These are phyloP conservation scores for Philhelius pedissequus DNA, from an alignment of 2,888 invertebrate species.

Conservation along the genomic window DNA sequence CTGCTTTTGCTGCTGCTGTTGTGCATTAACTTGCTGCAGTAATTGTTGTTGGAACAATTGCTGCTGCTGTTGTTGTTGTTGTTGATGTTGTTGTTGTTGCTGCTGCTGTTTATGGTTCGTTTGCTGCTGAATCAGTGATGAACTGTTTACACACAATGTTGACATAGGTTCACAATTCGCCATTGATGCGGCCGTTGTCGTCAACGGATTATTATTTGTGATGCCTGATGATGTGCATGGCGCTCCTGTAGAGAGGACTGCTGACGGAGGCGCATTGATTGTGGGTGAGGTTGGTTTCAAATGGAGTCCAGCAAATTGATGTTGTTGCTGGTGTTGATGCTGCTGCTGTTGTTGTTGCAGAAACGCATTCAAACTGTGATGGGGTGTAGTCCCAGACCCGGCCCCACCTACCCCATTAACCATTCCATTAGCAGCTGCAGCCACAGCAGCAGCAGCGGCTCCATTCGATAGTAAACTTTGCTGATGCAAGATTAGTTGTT, in stretches of 20 bases:
- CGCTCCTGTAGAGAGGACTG: constrained; percentile 44
- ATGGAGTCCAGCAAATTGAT: constrained; percentile 58
- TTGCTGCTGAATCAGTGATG: constrained; percentile 54
- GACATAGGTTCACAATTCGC: constrained; percentile 71
- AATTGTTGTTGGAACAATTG: constrained; percentile 71
- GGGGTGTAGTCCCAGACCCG: constrained; percentile 70
- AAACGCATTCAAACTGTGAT: constrained; percentile 71
- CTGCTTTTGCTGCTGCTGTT: constrained; percentile 66
- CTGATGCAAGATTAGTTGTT: constrained; percentile 74
- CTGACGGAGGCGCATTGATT: constrained; percentile 72
- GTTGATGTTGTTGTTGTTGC: not conserved
- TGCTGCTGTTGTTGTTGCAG: constrained; percentile 75
- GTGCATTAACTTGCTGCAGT: constrained; percentile 74
- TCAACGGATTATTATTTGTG: constrained; percentile 60
- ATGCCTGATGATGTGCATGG: constrained; percentile 70
- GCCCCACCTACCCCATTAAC: constrained; percentile 60
- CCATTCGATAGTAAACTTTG: constrained; percentile 75
- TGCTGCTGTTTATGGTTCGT: constrained; percentile 43
- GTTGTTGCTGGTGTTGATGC: constrained; percentile 74
- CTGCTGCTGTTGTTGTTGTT: constrained; percentile 69
- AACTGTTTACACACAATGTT: constrained; percentile 69
- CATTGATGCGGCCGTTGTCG: constrained; percentile 70
- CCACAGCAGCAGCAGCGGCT: constrained; percentile 72
- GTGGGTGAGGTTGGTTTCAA: constrained; percentile 70
- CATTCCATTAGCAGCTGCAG: constrained; percentile 58